phyloP scores from a whole-genome alignment of 2,113 vertebrate species.

The Lasiurus cinereus region DNA sequence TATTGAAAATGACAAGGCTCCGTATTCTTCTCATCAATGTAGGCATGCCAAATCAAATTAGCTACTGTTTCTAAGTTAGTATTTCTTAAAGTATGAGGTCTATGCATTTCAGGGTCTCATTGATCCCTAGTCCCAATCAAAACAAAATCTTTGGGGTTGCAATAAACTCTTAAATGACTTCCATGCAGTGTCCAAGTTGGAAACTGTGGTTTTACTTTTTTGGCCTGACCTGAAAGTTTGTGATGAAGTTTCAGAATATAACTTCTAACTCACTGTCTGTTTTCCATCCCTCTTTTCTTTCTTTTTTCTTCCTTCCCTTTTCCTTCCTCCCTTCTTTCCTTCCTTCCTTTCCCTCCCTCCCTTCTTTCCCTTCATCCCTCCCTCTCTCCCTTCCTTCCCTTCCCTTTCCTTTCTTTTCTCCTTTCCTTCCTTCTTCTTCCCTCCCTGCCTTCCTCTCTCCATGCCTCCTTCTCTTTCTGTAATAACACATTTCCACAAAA shows the following conservation, averaged over 20 bases:
- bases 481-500: background rate
- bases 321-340: background rate
- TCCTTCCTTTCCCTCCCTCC: background rate
- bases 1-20: background rate
- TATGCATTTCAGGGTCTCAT: background rate
- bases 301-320: background rate
- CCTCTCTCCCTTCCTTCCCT: too few species aligned
- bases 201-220: background rate
- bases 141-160: background rate
- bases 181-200: background rate
- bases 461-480: background rate
- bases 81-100: background rate
- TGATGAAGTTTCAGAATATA: constrained; percentile 36
- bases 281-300: background rate
- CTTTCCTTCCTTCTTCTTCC: background rate
- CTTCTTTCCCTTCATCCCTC: background rate
- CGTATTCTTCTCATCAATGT: background rate
- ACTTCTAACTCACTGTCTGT: background rate
- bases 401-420: too few species aligned
- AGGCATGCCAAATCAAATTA: background rate
- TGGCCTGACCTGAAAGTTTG: constrained; percentile 27
- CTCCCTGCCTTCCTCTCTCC: background rate
- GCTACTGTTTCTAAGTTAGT: background rate
- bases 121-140: background rate
- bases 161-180: background rate